A percentile compares a stretch with the other conserved stretches of the same genome.
phyloP scores from a whole-genome alignment of 2,113 vertebrate genomes.

The Haplochromis burtoni region DNA sequence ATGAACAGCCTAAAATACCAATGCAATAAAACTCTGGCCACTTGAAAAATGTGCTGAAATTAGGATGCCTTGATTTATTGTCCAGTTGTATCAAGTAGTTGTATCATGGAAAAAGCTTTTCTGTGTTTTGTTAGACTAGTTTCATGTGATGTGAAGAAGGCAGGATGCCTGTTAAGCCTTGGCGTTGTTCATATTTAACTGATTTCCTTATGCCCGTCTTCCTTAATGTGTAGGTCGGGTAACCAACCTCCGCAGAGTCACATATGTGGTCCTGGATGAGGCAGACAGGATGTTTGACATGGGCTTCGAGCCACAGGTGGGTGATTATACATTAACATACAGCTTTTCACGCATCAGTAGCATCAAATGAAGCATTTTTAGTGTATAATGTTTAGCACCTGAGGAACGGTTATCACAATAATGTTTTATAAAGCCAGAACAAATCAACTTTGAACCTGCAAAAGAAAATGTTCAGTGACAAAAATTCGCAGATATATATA shows the following conservation, averaged over 20 bases:
- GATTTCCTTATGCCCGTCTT: neutral
- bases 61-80: neutral
- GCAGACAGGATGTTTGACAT: constrained; percentile 99
- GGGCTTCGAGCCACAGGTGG: constrained; percentile 98
- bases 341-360: fast-evolving
- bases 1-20: neutral
- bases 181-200: neutral
- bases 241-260: constrained; percentile 91
- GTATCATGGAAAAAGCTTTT: neutral
- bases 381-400: neutral
- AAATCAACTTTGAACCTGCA: neutral
- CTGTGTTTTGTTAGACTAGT: neutral
- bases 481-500: neutral
- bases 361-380: neutral
- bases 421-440: neutral
- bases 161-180: neutral
- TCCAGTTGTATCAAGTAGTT: neutral
- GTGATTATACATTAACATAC: neutral
- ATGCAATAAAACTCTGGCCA: neutral
- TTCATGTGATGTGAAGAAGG: neutral
- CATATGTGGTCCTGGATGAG: constrained; percentile 95
- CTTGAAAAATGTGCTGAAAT: neutral
- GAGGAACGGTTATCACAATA: neutral
- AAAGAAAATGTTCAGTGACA: fast-evolving
- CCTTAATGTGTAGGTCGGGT: constrained; percentile 80